Evolutionary conservation across 1,140 invertebrate species (phyloP), one percentile per base, ranked within the genome.

Genomic region (Lucilia cuprina): DNA sequence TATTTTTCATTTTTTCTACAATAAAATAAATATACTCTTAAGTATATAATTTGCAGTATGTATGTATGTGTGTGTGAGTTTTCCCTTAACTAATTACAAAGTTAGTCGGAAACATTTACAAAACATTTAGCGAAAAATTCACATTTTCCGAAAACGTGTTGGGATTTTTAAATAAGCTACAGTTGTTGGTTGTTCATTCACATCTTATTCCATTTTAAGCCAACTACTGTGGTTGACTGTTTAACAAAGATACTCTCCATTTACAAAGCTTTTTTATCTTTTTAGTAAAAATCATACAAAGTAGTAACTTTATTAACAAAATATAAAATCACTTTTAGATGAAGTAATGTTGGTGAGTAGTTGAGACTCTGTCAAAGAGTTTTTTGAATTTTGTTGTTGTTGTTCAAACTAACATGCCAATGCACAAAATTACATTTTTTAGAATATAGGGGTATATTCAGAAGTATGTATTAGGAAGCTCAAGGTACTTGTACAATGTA

Each of bases 51-150:
- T 55, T 55, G 12, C 25, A 30, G 1, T 30, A 30, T 30, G 25
- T 30, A 30, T 30, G 25, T 14, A 55, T 17, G 17, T 55, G 17
- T 55, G 17, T 55, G 5, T 7, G 41, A 0, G 41, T 55, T 55
- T 55, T 1, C 13, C 14, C 14, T n/a, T 19, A 88, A 87, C 88
- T 90, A 89, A 89, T 90, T 90, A 89, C 87, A 89, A 90, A 89
- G 89, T 88, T 89, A 80, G 85, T 60, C 87, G 89, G 89, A 90
- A 90, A 87, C 88, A 90, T 89, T 90, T 89, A 89, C 88, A 89
- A 89, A 89, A 89, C 88, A 89, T 89, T 89, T 89, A 89, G 88
- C 87, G 82, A 87, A 87, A 89, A 89, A 89, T 88, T 83, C 87
- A 88, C 87, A 90, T 89, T 90, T 89, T 83, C 87, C 65, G 84